These are phyloP conservation scores for Platycercus adscitus DNA, from an alignment of 2,113 vertebrate genomes.

Conservation along the genomic window DNA sequence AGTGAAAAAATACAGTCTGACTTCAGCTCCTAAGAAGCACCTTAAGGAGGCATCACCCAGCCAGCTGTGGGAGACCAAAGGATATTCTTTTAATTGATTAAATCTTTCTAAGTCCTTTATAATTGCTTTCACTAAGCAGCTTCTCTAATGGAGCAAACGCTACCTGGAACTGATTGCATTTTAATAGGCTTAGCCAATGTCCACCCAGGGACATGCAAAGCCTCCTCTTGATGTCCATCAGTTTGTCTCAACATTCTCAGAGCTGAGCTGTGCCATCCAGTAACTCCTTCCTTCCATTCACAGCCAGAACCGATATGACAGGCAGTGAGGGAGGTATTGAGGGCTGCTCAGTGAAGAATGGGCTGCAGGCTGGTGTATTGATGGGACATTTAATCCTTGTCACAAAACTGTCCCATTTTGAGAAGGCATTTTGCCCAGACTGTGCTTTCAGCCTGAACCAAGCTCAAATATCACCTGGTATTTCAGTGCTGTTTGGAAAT, in stretches of 20 bases:
- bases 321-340: not conserved
- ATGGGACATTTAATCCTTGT: not conserved
- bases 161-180: constrained; percentile 12
- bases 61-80: not conserved
- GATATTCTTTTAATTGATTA: constrained; percentile 15
- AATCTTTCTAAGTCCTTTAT: constrained; percentile 17
- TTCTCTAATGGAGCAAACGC: not conserved
- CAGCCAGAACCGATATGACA: accelerated
- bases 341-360: not conserved
- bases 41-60: not conserved
- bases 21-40: not conserved
- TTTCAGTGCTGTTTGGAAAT: not conserved
- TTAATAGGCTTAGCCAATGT: not conserved
- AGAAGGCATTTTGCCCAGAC: not conserved
- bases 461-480: not conserved
- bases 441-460: not conserved
- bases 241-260: not conserved
- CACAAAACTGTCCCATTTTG: not conserved
- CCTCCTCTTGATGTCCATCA: not conserved
- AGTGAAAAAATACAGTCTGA: not conserved
- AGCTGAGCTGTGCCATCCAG: not conserved
- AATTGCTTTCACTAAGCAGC: constrained; percentile 42
- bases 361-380: not conserved
- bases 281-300: not conserved
- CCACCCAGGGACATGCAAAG: not conserved